phyloP scores from a whole-genome alignment of 2,888 invertebrate species.

The Cremastobaeus sp. region DNA sequence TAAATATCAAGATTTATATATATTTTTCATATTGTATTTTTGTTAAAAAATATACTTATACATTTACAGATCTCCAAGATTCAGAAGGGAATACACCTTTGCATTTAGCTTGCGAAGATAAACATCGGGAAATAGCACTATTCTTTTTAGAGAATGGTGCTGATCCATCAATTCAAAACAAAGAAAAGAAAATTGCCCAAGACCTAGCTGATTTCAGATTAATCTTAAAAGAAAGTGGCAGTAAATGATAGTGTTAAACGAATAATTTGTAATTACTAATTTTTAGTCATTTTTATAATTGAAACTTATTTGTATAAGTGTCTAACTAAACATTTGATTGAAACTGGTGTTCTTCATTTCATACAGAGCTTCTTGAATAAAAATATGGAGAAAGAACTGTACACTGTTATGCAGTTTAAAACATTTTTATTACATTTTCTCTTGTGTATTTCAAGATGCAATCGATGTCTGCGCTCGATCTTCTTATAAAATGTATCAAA shows the following conservation, averaged over 20 bases:
- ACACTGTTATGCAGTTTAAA: conserved; percentile 58
- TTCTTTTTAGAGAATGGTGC: conserved; percentile 85
- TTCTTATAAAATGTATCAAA: conserved; percentile 77
- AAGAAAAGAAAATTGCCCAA: conserved; percentile 83
- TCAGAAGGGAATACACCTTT: conserved; percentile 87
- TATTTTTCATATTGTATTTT: neutral
- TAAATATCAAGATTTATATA: conserved; percentile 46
- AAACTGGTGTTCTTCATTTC: too few relatives aligned
- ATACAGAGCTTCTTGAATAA: too few relatives aligned
- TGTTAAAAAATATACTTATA: too few relatives aligned
- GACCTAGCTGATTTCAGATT: conserved; percentile 77
- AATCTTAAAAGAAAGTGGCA: conserved; percentile 5
- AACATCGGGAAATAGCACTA: conserved; percentile 83
- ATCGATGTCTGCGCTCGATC: conserved; percentile 69
- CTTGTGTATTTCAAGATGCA: conserved; percentile 68
- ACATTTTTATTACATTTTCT: conserved; percentile 69
- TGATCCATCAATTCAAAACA: conserved; percentile 81
- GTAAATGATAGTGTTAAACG: neutral
- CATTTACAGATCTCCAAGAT: conserved; percentile 79
- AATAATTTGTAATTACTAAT: neutral
- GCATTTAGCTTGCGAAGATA: conserved; percentile 91
- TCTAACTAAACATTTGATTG: too few relatives aligned
- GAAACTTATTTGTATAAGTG: too few relatives aligned
- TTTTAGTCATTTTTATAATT: too few relatives aligned
- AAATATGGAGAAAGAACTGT: conserved; percentile 1